Percentiles rank a stretch among this genome's conserved stretches.
These are phyloP conservation scores for Spea bombifrons DNA, from an alignment of 2,113 vertebrate genomes.

Conservation along the genomic window DNA sequence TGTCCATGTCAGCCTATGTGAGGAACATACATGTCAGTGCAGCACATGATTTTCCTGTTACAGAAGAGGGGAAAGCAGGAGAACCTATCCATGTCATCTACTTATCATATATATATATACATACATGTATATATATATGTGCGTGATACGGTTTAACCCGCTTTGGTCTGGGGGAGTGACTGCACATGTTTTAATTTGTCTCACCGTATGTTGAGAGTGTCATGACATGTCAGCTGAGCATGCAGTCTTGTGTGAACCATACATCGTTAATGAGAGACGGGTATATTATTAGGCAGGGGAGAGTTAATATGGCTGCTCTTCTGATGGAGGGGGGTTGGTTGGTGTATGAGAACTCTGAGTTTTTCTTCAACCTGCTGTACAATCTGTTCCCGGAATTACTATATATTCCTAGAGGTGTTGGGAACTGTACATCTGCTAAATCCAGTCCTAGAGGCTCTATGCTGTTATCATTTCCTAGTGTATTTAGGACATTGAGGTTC, in stretches of 20 bases:
- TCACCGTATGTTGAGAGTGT: too few relatives aligned
- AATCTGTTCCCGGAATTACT: conserved; percentile 13
- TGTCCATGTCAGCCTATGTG: not conserved
- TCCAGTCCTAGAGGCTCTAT: not conserved
- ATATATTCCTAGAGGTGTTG: not conserved
- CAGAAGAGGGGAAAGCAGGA: too few relatives aligned
- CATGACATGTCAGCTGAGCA: too few relatives aligned
- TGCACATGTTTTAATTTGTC: too few relatives aligned
- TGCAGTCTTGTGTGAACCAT: too few relatives aligned
- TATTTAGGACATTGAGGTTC: too few relatives aligned
- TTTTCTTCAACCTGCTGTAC: conserved; percentile 16
- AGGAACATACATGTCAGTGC: not conserved
- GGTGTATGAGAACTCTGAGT: conserved; percentile 5
- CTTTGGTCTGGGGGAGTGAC: too few relatives aligned
- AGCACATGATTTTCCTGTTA: not conserved
- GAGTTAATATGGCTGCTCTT: not conserved
- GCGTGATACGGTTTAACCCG: too few relatives aligned
- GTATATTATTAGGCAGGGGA: not conserved
- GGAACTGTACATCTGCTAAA: not conserved
- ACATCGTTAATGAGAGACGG: not conserved
- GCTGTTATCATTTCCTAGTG: too few relatives aligned
- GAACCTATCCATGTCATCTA: too few relatives aligned
- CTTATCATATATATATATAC: too few relatives aligned
- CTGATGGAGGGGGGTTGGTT: conserved; percentile 14
- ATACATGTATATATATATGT: too few relatives aligned